Conservation (phyloP, 2,888 invertebrate species). For the Brachyptera putata region DNA sequence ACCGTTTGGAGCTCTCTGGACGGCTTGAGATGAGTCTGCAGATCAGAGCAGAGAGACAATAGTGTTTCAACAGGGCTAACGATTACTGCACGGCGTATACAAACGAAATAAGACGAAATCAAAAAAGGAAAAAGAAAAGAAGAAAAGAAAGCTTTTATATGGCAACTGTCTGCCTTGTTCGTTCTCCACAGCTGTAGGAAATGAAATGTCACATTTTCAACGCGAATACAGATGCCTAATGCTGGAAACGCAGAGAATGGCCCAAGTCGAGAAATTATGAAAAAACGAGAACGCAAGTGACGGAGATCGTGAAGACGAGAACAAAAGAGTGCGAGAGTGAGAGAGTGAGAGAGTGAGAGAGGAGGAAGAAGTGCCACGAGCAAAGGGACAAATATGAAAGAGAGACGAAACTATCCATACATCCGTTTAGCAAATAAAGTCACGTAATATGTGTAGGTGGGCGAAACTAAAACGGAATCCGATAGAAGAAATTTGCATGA, state of each 20-base stretch:
- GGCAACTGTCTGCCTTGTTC: too few species aligned
- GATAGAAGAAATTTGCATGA: background rate
- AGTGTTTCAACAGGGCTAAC: too few species aligned
- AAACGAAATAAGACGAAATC: too few species aligned
- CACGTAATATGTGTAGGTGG: background rate
- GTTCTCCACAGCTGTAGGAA: too few species aligned
- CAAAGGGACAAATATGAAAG: background rate
- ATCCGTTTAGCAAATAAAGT: background rate
- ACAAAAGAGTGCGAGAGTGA: background rate
- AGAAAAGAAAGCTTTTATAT: too few species aligned
- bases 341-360: background rate
- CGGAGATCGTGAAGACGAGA: too few species aligned
- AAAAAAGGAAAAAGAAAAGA: too few species aligned
- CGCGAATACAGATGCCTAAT: background rate
- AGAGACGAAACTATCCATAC: background rate
- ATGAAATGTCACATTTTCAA: constrained; percentile 4
- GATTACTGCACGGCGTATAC: too few species aligned
- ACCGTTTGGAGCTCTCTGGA: too few species aligned
- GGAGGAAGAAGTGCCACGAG: background rate
- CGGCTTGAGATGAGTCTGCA: too few species aligned
- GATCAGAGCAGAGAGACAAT: too few species aligned
- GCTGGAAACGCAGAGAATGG: background rate
- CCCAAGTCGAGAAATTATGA: background rate
- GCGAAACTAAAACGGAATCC: constrained; percentile 4
- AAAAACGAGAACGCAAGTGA: too few species aligned